phyloP scores from a whole-genome alignment of 30 jellyfish, hydroid and myxozoan species.

The Aurelia aurita complex sp. Pacific region DNA sequence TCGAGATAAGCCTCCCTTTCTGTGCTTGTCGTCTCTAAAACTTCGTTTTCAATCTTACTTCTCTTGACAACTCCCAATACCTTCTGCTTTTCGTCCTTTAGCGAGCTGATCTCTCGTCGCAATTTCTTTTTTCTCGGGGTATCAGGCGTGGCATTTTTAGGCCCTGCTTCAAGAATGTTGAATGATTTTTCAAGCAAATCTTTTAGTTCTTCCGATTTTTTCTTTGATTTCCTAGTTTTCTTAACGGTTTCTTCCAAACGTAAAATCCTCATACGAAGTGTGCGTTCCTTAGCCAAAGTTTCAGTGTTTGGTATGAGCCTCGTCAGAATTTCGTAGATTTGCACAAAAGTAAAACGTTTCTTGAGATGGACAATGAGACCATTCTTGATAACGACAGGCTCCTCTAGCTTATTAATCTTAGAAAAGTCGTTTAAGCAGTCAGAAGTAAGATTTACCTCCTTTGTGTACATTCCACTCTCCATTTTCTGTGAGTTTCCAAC shows the following conservation, averaged over 20 bases:
- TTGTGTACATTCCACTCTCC: background rate
- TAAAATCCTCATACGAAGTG: background rate
- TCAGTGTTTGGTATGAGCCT: background rate
- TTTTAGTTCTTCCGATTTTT: too few species aligned
- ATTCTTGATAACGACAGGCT: background rate
- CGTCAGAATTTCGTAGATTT: background rate
- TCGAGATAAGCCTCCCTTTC: background rate
- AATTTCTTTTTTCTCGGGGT: background rate
- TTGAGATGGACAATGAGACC: background rate
- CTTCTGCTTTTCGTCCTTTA: background rate
- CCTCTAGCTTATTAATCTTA: background rate
- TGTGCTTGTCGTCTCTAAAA: too few species aligned
- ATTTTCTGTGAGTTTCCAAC: background rate
- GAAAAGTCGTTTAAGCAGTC: conserved; percentile 2
- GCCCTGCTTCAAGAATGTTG: background rate
- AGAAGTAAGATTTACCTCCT: background rate
- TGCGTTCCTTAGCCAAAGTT: background rate
- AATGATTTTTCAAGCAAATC: background rate
- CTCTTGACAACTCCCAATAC: background rate
- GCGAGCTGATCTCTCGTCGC: background rate
- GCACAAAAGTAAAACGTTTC: background rate
- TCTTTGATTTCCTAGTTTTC: background rate
- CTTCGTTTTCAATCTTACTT: background rate
- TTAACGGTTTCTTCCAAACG: background rate
- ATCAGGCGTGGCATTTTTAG: background rate